Evolutionary conservation across 2,797 vertebrate genomes (phyloP).

Genomic region (Manis crassicaudata): DNA sequence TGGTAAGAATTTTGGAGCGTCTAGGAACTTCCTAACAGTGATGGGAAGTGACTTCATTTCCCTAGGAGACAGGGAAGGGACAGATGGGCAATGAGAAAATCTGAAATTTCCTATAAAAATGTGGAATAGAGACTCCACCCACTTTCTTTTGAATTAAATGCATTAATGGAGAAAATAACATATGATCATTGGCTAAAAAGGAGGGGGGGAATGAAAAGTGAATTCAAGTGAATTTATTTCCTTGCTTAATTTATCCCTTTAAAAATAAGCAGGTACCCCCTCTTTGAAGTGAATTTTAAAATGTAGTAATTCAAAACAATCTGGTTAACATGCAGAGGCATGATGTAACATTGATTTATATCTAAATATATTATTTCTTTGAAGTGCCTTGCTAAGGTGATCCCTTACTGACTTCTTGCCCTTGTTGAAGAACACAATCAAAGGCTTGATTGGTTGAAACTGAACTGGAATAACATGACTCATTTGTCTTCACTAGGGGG

Average conservation of each 20-base stretch:
- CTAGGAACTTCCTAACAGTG: background rate
- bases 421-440: background rate
- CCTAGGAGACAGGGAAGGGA: background rate
- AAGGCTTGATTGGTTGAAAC: conserved; percentile 2
- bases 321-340: conserved; percentile 62
- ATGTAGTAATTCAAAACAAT: conserved; percentile 67
- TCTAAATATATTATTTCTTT: conserved; percentile 58
- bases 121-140: background rate
- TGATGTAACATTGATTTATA: conserved; percentile 79
- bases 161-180: background rate
- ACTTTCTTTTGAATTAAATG: background rate
- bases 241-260: conserved; percentile 58
- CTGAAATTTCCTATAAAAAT: background rate
- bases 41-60: background rate
- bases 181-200: background rate
- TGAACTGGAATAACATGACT: background rate
- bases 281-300: conserved; percentile 75
- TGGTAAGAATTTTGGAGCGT: background rate
- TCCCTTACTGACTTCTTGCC: background rate
- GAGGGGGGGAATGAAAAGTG: conserved; percentile 24
- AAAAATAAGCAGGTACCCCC: conserved; percentile 66
- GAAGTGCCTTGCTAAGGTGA: conserved; percentile 63
- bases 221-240: conserved; percentile 55
- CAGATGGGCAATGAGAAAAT: background rate
- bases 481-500: background rate